Percentiles rank a stretch among this genome's conserved stretches.
These are phyloP conservation scores for Thymallus thymallus DNA, from an alignment of 2,113 vertebrate genomes.

Conservation along the genomic window DNA sequence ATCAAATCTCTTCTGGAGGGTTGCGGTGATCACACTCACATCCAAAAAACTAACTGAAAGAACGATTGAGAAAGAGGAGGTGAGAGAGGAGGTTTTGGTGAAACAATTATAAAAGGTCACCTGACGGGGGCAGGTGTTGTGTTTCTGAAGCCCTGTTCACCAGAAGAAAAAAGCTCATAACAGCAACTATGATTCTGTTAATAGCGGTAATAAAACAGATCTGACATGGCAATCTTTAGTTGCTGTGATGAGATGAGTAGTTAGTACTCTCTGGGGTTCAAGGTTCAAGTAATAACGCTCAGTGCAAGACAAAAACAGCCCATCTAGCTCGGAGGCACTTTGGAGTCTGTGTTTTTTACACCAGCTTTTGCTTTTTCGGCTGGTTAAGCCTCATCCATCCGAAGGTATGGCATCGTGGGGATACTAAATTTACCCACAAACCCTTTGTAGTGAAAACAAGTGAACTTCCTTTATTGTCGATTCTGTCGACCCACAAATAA, in stretches of 20 bases:
- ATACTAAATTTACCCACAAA: conserved; percentile 70
- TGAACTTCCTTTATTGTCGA: conserved; percentile 80
- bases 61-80: not conserved
- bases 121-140: not conserved
- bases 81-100: conserved; percentile 15
- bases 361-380: conserved; percentile 18
- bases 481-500: conserved; percentile 78
- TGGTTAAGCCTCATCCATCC: conserved; percentile 5
- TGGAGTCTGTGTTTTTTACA: conserved; percentile 39
- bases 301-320: conserved; percentile 22
- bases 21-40: conserved; percentile 47
- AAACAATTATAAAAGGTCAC: conserved; percentile 15
- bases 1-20: conserved; percentile 57
- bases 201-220: conserved; percentile 58
- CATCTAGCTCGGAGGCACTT: conserved; percentile 33
- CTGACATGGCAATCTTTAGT: conserved; percentile 53
- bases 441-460: conserved; percentile 71
- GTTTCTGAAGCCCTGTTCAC: not conserved
- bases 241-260: conserved; percentile 12
- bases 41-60: conserved; percentile 21
- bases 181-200: conserved; percentile 44
- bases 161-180: conserved; percentile 40
- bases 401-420: conserved; percentile 36
- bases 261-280: conserved; percentile 36
- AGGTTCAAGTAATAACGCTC: conserved; percentile 35